Conservation (phyloP, 2,113 vertebrate species). For the Camarhynchus parvulus region DNA sequence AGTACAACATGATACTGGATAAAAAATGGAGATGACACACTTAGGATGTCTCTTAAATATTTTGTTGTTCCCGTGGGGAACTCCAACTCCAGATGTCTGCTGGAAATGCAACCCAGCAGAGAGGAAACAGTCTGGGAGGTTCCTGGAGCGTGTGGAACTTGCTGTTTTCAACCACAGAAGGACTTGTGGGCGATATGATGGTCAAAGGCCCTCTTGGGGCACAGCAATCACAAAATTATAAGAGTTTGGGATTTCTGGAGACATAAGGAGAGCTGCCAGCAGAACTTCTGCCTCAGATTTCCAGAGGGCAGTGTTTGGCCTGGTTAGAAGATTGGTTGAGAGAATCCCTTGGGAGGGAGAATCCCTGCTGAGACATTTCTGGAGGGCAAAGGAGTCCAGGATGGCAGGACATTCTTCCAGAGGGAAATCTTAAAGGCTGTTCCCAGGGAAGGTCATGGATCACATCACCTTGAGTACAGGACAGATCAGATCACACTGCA, state of each 20-base stretch:
- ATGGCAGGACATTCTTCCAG: not conserved
- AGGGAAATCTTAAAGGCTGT: not conserved
- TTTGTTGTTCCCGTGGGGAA: not conserved
- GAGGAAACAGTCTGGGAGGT: not conserved
- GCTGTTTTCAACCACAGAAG: not conserved
- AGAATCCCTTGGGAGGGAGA: not conserved
- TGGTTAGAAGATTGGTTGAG: not conserved
- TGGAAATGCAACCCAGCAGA: not conserved
- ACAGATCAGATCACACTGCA: not conserved
- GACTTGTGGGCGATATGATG: not conserved
- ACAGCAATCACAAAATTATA: not conserved
- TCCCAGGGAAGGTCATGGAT: not conserved
- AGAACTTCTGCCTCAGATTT: not conserved
- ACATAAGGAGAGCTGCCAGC: not conserved
- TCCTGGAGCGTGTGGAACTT: not conserved
- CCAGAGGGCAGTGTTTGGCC: accelerated
- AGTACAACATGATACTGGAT: not conserved
- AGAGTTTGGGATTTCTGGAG: not conserved
- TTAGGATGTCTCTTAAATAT: not conserved
- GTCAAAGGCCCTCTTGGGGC: not conserved
- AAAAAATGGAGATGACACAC: not conserved
- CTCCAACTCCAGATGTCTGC: not conserved
- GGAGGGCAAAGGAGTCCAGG: not conserved
- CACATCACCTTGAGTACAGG: not conserved
- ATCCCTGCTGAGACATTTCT: not conserved